Evolutionary conservation across 2,113 vertebrate species (phyloP).

Genomic region (Epinephelus lanceolatus): DNA sequence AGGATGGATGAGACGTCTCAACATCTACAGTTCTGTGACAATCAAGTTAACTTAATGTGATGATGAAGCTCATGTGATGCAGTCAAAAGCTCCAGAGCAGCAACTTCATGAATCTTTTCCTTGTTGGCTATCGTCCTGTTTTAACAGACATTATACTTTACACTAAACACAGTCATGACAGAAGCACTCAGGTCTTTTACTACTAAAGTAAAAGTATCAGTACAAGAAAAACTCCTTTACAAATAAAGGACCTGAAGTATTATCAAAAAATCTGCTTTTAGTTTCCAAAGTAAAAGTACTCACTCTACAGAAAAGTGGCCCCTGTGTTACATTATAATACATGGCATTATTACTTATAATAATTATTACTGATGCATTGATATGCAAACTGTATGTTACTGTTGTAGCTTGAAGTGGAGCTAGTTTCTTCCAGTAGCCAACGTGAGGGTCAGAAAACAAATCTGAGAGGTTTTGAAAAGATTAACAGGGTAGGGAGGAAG

Average conservation of each 20-base stretch:
- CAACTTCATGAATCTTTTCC: neutral
- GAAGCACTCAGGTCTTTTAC: too few species aligned
- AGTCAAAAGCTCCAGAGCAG: neutral
- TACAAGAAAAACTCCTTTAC: neutral
- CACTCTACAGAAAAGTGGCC: neutral
- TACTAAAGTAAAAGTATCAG: neutral
- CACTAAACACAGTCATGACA: too few species aligned
- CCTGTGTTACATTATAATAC: neutral
- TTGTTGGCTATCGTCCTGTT: too few species aligned
- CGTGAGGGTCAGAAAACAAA: too few species aligned
- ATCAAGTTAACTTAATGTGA: neutral
- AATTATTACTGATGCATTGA: neutral
- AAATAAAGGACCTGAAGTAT: neutral
- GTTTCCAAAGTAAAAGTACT: neutral
- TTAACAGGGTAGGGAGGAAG: too few species aligned
- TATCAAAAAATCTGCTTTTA: neutral
- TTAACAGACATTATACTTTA: neutral
- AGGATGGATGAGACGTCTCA: neutral
- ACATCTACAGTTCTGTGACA: neutral
- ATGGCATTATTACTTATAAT: neutral
- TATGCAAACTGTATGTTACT: neutral
- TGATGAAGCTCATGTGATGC: neutral
- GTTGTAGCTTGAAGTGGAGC: too few species aligned
- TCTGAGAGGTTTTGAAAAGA: too few species aligned
- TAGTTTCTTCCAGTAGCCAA: too few species aligned